Percentiles rank a stretch among this genome's conserved stretches.
Evolutionary conservation across 2,888 invertebrate genomes (phyloP).

Genomic region (Vannuccia rotundouncinata): DNA sequence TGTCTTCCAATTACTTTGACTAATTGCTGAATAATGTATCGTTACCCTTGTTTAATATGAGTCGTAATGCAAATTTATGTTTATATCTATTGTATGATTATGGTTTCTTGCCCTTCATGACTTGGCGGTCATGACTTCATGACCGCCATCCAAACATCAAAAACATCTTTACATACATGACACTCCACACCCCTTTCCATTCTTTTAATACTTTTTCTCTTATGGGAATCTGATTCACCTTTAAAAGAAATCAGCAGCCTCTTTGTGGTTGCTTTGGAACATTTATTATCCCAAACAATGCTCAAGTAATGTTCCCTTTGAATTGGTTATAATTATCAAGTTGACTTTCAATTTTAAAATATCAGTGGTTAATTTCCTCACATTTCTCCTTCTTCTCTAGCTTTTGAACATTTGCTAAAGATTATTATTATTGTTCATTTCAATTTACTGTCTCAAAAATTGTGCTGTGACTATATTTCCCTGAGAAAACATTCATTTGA

Average conservation of each 20-base stretch:
- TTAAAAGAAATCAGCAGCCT: neutral
- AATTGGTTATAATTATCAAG: neutral
- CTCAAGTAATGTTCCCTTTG: neutral
- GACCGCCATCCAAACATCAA: neutral
- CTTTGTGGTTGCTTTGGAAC: neutral
- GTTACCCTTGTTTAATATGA: neutral
- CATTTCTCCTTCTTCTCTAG: neutral
- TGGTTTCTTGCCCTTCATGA: neutral
- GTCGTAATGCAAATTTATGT: neutral
- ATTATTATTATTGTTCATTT: neutral
- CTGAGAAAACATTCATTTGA: neutral
- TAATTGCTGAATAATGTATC: constrained; percentile 1
- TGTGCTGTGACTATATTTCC: neutral
- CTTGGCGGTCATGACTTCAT: neutral
- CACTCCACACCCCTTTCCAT: no score
- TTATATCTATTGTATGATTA: neutral
- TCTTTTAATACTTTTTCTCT: no score
- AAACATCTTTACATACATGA: neutral
- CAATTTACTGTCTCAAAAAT: neutral
- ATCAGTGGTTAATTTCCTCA: neutral
- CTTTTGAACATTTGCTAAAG: neutral
- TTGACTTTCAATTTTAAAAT: neutral
- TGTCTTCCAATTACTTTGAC: constrained; percentile 1
- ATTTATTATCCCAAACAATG: neutral
- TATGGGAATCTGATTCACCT: neutral